Percentiles rank a stretch among this genome's conserved stretches.
Evolutionary conservation across 2,888 invertebrate species (phyloP).

Genomic region (Cetonia aurata): DNA sequence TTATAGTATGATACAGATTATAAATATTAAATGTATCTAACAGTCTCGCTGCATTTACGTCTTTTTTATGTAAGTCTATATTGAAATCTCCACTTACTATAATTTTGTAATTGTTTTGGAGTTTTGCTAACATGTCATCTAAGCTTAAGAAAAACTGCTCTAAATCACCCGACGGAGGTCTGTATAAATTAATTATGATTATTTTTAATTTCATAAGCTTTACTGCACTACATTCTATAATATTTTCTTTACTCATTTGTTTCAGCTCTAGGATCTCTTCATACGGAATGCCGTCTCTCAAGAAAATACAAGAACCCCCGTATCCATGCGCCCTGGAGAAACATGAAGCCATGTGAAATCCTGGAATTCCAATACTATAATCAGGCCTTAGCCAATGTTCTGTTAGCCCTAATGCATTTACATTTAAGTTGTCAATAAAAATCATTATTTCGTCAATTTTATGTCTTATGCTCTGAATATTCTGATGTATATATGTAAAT

Average conservation of each 20-base stretch:
- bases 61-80: too few relatives aligned
- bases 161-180: too few relatives aligned
- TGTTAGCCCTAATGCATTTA: background rate
- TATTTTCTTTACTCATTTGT: background rate
- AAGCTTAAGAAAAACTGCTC: too few relatives aligned
- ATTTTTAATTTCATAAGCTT: too few relatives aligned
- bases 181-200: too few relatives aligned
- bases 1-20: too few relatives aligned
- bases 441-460: conserved; percentile 17
- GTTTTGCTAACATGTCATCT: too few relatives aligned
- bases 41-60: too few relatives aligned
- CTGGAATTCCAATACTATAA: conserved; percentile 5
- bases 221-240: too few relatives aligned
- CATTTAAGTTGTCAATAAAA: background rate
- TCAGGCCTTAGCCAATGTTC: conserved; percentile 16
- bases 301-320: conserved; percentile 14
- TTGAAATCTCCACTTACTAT: too few relatives aligned
- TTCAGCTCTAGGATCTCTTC: background rate
- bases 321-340: conserved; percentile 7
- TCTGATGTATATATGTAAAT: background rate
- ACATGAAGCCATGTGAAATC: background rate
- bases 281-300: background rate
- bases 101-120: too few relatives aligned
- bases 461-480: conserved; percentile 12
- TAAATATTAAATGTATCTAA: too few relatives aligned